phyloP scores from a whole-genome alignment of 1,140 invertebrate genomes.

The Tetramorium simillimum region DNA sequence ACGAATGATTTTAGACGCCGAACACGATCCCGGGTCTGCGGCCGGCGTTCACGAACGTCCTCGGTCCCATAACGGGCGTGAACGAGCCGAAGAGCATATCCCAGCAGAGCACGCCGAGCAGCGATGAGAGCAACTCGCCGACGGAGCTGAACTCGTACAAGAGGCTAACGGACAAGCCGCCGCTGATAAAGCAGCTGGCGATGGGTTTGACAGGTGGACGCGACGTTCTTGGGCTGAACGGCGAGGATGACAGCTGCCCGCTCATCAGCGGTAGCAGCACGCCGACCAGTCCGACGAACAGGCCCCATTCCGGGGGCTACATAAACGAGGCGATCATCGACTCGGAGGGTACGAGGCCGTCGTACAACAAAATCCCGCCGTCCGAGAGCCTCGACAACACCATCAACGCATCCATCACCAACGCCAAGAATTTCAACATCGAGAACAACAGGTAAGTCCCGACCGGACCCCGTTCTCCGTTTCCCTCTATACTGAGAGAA shows the following conservation, averaged over 20 bases:
- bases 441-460: constrained; percentile 85
- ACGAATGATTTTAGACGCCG: constrained; percentile 78
- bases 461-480: neutral
- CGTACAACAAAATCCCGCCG: constrained; percentile 83
- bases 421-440: constrained; percentile 85
- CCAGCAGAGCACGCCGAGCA: constrained; percentile 90
- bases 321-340: constrained; percentile 90
- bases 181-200: constrained; percentile 91
- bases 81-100: constrained; percentile 84
- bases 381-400: constrained; percentile 85
- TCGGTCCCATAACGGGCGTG: constrained; percentile 82
- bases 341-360: constrained; percentile 80
- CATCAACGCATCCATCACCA: constrained; percentile 83
- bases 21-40: constrained; percentile 86
- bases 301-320: constrained; percentile 90
- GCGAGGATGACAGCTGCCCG: constrained; percentile 87
- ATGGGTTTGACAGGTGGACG: constrained; percentile 88
- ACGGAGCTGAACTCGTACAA: constrained; percentile 95
- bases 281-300: constrained; percentile 86
- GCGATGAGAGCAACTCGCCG: constrained; percentile 95
- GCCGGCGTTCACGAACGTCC: constrained; percentile 84
- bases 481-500: neutral
- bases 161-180: constrained; percentile 92
- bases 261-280: constrained; percentile 87
- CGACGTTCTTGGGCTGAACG: constrained; percentile 81